Conservation (phyloP, 2,113 vertebrate genomes). For the Cairina moschata region DNA sequence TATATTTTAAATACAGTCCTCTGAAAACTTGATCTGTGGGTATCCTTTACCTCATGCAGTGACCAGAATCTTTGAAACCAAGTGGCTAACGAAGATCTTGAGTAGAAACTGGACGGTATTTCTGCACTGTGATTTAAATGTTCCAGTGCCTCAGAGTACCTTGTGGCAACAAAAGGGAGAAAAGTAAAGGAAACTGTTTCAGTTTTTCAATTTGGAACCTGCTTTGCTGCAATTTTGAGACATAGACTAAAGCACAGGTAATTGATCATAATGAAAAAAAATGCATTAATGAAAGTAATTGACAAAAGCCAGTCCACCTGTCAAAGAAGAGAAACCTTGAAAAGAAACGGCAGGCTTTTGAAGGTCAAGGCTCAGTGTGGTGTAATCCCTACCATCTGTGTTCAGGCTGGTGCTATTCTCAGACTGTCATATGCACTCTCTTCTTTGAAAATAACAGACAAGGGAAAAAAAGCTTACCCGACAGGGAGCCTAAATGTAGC, state of each 20-base stretch:
- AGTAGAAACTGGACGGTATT: neutral
- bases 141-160: neutral
- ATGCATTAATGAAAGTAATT: slow-evolving; percentile 78
- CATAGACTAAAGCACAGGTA: slow-evolving; percentile 23
- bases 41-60: neutral
- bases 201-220: neutral
- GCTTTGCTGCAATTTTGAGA: slow-evolving; percentile 40
- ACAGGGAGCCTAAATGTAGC: slow-evolving; percentile 76
- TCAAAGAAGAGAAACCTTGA: slow-evolving; percentile 78
- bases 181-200: neutral
- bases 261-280: slow-evolving; percentile 66
- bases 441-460: slow-evolving; percentile 80
- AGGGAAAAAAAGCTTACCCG: slow-evolving; percentile 67
- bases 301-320: slow-evolving; percentile 76
- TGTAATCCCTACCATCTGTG: slow-evolving; percentile 85
- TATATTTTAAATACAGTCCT: neutral
- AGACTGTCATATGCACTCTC: slow-evolving; percentile 75
- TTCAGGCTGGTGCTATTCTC: slow-evolving; percentile 76
- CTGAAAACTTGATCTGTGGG: neutral
- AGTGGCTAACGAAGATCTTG: neutral
- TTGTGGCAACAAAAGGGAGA: neutral
- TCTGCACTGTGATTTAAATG: neutral
- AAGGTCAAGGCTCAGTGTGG: slow-evolving; percentile 80
- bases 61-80: slow-evolving; percentile 29
- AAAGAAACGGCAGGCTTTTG: slow-evolving; percentile 75